phyloP scores from a whole-genome alignment of 2,113 vertebrate genomes.

The Paramormyrops kingsleyae region DNA sequence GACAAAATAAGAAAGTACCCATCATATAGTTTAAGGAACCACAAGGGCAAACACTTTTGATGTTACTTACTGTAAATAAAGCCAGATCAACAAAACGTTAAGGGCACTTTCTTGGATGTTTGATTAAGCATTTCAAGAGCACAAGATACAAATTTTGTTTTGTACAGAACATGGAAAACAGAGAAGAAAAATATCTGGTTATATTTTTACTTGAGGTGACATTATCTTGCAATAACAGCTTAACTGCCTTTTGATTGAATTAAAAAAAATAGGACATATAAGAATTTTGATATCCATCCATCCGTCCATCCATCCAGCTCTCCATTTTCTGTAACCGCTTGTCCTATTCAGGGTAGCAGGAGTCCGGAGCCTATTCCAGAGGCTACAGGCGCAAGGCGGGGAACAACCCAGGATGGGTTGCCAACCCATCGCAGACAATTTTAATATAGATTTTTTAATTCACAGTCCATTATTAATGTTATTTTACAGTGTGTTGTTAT shows the following conservation, averaged over 20 bases:
- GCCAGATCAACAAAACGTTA: neutral
- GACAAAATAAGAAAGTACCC: neutral
- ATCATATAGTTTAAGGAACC: neutral
- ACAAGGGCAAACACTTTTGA: neutral
- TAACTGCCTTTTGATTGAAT: neutral
- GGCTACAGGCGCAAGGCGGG: too few species aligned
- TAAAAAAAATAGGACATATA: neutral
- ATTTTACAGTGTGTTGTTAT: neutral
- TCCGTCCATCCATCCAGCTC: too few species aligned
- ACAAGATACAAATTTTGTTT: neutral
- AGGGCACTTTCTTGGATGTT: neutral
- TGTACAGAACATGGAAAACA: neutral
- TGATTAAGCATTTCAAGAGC: neutral
- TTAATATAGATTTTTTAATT: neutral
- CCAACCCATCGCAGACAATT: neutral
- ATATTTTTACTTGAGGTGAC: neutral
- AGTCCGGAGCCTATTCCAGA: too few species aligned
- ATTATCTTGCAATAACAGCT: neutral
- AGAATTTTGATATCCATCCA: neutral
- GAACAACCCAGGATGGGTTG: too few species aligned
- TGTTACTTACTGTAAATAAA: neutral
- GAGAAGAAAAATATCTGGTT: neutral
- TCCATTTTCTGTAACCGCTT: too few species aligned
- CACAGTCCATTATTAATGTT: neutral
- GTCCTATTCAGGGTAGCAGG: too few species aligned